Conservation (phyloP, 1,140 invertebrate species). For the Musca vetustissima region DNA sequence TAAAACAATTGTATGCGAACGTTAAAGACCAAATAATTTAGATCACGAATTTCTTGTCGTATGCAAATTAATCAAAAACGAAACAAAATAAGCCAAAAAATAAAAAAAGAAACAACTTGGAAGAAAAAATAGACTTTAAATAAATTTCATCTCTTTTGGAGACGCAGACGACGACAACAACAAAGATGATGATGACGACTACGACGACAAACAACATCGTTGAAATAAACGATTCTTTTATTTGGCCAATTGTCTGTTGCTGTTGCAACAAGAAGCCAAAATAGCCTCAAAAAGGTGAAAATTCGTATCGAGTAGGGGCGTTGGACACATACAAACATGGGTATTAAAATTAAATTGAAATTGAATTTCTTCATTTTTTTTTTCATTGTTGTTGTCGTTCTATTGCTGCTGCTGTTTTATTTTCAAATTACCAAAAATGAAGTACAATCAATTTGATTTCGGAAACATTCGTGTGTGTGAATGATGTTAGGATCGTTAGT, state of each 20-base stretch:
- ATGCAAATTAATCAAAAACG: conserved; percentile 55
- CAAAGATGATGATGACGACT: no score
- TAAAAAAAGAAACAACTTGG: not conserved
- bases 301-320: not conserved
- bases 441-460: no score
- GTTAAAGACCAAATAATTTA: conserved; percentile 50
- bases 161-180: no score
- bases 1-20: conserved; percentile 27
- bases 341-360: conserved; percentile 11
- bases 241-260: not conserved
- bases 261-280: not conserved
- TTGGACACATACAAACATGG: not conserved
- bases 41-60: conserved; percentile 56
- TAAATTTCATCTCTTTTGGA: conserved; percentile 11
- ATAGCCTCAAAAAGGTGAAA: not conserved
- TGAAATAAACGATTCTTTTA: not conserved
- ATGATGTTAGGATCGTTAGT: no score
- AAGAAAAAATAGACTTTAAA: conserved; percentile 10
- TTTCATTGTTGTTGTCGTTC: not conserved
- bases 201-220: not conserved
- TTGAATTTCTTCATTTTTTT: conserved; percentile 6
- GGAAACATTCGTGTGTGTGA: no score
- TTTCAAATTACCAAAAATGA: no score
- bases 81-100: not conserved
- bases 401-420: no score